Evolutionary conservation across 2,888 invertebrate species (phyloP).

Genomic region (Heliconius erato): DNA sequence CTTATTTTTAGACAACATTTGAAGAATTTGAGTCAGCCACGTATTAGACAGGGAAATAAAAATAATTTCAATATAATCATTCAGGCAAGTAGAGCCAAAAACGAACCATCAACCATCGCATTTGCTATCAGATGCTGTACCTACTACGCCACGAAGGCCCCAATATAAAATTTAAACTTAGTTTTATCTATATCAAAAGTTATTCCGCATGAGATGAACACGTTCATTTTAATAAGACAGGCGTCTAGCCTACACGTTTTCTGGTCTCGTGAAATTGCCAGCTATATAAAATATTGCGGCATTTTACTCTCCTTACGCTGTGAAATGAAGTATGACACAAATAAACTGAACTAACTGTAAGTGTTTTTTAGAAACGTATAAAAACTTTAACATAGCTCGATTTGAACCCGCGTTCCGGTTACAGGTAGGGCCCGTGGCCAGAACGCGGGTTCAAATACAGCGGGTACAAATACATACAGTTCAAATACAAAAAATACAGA

Average conservation of each 20-base stretch:
- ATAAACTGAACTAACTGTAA: constrained; percentile 22
- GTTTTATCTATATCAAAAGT: constrained; percentile 37
- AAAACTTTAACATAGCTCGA: no score
- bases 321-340: constrained; percentile 48
- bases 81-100: not conserved
- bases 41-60: not conserved
- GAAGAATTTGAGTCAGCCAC: not conserved
- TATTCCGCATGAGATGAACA: constrained; percentile 26
- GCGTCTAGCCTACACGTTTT: constrained; percentile 54
- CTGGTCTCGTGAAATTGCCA: constrained; percentile 54
- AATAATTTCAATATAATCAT: not conserved
- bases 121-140: not conserved
- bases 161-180: not conserved
- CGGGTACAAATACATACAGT: no score
- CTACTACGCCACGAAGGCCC: not conserved
- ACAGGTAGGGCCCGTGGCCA: no score
- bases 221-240: constrained; percentile 55
- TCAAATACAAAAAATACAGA: no score
- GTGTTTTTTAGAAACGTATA: no score
- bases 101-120: not conserved
- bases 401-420: no score
- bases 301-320: constrained; percentile 45
- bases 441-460: no score
- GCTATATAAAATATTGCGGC: constrained; percentile 55
- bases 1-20: no score